Evolutionary conservation across 2,113 vertebrate species (phyloP).

Genomic region (Apistogramma diplotaenia): DNA sequence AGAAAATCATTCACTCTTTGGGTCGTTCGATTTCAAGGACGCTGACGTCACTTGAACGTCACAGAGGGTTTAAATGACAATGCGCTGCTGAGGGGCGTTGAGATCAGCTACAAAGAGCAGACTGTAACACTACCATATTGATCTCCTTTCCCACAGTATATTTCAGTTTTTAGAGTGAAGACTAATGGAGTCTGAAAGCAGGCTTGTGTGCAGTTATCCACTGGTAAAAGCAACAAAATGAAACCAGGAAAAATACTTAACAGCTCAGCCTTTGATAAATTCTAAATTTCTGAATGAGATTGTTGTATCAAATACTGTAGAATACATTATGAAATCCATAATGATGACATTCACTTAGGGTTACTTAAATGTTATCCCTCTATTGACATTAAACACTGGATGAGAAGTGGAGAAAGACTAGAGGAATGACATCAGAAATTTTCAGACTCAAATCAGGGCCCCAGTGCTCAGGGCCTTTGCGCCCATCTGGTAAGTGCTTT

Average conservation of each 20-base stretch:
- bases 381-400: neutral
- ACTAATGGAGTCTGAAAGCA: neutral
- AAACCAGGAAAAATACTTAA: neutral
- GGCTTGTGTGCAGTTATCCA: neutral
- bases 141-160: neutral
- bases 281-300: too few species aligned
- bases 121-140: neutral
- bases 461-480: neutral
- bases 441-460: neutral
- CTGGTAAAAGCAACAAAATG: neutral
- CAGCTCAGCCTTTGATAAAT: neutral
- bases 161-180: neutral
- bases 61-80: neutral
- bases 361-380: neutral
- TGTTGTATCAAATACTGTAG: too few species aligned
- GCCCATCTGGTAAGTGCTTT: neutral
- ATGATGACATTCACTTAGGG: neutral
- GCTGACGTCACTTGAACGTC: neutral
- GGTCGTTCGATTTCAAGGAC: neutral
- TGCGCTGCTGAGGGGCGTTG: neutral
- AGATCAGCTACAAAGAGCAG: neutral
- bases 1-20: neutral
- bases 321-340: neutral
- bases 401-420: neutral
- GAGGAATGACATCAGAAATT: neutral